phyloP scores from a whole-genome alignment of 2,888 invertebrate species.

The Resseliella maxima region DNA sequence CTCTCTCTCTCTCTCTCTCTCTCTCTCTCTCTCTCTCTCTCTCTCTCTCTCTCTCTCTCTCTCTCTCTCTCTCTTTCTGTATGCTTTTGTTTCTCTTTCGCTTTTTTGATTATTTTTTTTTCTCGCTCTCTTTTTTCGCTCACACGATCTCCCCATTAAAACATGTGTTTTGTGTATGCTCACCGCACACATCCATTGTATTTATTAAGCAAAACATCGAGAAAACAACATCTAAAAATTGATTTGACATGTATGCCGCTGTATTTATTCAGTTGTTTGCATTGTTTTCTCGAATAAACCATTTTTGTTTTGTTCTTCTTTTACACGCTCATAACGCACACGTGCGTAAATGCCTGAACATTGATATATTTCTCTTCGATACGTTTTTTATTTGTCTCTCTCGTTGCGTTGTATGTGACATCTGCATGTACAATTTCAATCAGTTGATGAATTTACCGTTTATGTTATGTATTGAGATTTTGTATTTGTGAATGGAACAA shows the following conservation, averaged over 20 bases:
- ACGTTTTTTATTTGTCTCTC: neutral
- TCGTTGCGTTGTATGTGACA: neutral
- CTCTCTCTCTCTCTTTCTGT: too few species aligned
- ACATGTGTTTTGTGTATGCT: constrained; percentile 45
- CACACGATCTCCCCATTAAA: neutral
- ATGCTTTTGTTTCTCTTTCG: too few species aligned
- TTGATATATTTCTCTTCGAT: too few species aligned
- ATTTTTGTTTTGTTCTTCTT: neutral
- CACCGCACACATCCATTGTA: constrained; percentile 16
- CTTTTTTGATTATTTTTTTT: too few species aligned
- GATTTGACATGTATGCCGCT: constrained; percentile 26
- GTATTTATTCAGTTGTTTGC: neutral
- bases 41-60: too few species aligned
- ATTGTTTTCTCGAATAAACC: constrained; percentile 6
- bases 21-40: too few species aligned
- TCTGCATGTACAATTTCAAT: neutral
- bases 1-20: too few species aligned
- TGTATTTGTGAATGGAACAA: neutral
- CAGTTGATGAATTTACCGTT: constrained; percentile 20
- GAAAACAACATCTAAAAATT: constrained; percentile 17
- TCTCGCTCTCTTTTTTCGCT: neutral
- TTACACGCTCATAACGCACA: neutral
- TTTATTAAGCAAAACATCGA: constrained; percentile 33
- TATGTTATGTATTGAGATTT: neutral
- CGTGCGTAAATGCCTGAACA: constrained; percentile 5